Conservation (phyloP, 1,140 invertebrate species). For the Drepana arcuata region DNA sequence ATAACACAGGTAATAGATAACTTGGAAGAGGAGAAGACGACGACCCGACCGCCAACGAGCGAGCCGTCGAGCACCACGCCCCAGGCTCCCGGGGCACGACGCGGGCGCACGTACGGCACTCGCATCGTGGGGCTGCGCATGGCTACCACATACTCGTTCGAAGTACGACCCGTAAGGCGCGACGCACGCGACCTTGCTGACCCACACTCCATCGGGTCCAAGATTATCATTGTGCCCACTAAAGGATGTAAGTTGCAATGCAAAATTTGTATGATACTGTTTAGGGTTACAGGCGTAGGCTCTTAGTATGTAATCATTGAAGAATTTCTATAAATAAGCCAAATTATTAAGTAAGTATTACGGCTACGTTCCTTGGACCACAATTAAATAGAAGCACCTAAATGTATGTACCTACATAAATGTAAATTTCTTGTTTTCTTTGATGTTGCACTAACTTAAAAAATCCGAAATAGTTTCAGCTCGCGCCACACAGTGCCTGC, state of each 20-base stretch:
- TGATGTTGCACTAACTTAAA: too few species aligned
- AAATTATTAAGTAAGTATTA: too few species aligned
- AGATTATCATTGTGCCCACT: conserved; percentile 79
- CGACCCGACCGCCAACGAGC: conserved; percentile 13
- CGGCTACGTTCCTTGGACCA: too few species aligned
- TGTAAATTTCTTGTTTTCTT: too few species aligned
- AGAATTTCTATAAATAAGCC: too few species aligned
- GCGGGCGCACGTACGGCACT: conserved; percentile 65
- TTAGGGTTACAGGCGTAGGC: too few species aligned
- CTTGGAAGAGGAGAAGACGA: conserved; percentile 46
- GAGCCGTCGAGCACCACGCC: conserved; percentile 27
- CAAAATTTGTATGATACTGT: too few species aligned
- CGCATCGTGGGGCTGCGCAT: conserved; percentile 78
- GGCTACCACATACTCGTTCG: conserved; percentile 85
- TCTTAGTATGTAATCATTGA: too few species aligned
- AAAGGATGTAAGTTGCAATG: conserved; percentile 90
- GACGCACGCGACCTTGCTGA: conserved; percentile 56
- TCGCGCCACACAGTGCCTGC: conserved; percentile 81
- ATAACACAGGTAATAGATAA: conserved; percentile 69
- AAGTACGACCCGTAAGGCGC: conserved; percentile 74
- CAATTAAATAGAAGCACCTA: too few species aligned
- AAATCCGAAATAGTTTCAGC: conserved; percentile 87
- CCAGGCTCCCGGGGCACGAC: conserved; percentile 15
- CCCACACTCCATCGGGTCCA: conserved; percentile 56
- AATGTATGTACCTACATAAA: too few species aligned